phyloP scores from a whole-genome alignment of 2,888 invertebrate species.

The Clunio marinus region DNA sequence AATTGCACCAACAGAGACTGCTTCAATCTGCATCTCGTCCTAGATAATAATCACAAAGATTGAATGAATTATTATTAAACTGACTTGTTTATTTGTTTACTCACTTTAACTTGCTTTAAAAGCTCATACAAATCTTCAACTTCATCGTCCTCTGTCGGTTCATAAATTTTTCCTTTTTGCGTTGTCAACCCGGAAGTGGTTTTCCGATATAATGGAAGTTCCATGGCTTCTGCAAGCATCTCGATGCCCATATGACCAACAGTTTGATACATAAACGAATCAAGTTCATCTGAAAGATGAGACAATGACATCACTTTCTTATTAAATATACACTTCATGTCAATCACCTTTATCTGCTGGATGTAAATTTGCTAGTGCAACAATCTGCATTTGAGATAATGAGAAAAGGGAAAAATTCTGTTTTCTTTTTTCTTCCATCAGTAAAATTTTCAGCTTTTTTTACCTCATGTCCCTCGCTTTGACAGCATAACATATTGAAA shows the following conservation, averaged over 20 bases:
- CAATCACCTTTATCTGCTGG: conserved; percentile 74
- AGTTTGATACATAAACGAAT: conserved; percentile 99
- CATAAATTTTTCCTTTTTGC: conserved; percentile 72
- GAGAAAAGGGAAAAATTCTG: no score
- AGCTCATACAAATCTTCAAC: conserved; percentile 93
- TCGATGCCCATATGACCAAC: conserved; percentile 95
- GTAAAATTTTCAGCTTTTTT: not conserved
- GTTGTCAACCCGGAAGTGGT: conserved; percentile 80
- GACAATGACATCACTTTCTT: not conserved
- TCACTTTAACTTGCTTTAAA: conserved; percentile 53
- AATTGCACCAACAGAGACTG: conserved; percentile 96
- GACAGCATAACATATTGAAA: conserved; percentile 98
- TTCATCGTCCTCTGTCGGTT: conserved; percentile 82
- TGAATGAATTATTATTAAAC: conserved; percentile 43
- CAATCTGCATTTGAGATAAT: no score
- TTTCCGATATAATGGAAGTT: conserved; percentile 80
- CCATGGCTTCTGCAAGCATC: conserved; percentile 90
- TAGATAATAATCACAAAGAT: not conserved
- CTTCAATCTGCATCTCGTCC: conserved; percentile 75
- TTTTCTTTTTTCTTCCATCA: no score
- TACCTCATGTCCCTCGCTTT: conserved; percentile 78
- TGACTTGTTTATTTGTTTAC: not conserved
- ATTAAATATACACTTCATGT: no score
- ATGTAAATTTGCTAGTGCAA: conserved; percentile 92
- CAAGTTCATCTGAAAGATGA: conserved; percentile 70